These are phyloP conservation scores for Vulpes vulpes DNA, from an alignment of 2,113 vertebrate species.

Conservation along the genomic window DNA sequence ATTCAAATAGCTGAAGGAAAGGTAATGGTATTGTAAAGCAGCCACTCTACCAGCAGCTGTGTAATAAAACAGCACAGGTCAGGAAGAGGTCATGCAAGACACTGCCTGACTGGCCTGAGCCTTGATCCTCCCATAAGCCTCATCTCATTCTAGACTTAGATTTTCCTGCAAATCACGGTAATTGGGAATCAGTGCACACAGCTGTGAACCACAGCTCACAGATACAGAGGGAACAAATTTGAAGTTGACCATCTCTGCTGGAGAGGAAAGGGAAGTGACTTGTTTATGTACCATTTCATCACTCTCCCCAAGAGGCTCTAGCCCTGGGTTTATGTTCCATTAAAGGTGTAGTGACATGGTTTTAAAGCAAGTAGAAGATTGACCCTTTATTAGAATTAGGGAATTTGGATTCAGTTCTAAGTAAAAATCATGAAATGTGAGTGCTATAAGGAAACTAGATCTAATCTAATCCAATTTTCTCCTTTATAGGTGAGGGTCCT, in stretches of 20 bases:
- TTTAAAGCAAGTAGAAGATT: conserved; percentile 63
- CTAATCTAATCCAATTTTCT: conserved; percentile 12
- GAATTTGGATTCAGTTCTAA: conserved; percentile 57
- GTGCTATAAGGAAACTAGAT: not conserved
- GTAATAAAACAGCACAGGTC: conserved; percentile 41
- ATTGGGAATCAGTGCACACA: conserved; percentile 76
- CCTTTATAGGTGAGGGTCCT: not conserved
- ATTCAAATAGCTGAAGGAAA: conserved; percentile 19
- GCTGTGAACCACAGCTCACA: conserved; percentile 61
- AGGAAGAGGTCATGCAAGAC: conserved; percentile 39
- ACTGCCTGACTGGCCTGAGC: not conserved
- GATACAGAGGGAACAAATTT: conserved; percentile 35
- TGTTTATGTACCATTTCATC: conserved; percentile 72
- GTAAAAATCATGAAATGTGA: conserved; percentile 57
- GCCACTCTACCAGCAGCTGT: not conserved
- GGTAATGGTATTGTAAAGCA: not conserved
- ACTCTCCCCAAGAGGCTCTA: conserved; percentile 38
- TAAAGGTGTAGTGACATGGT: conserved; percentile 27
- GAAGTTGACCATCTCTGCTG: conserved; percentile 65
- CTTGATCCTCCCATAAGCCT: conserved; percentile 34
- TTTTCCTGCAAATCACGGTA: conserved; percentile 65
- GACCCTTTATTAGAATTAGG: conserved; percentile 6
- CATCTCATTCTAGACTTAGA: conserved; percentile 32
- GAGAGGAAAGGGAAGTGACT: conserved; percentile 68
- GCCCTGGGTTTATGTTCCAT: conserved; percentile 13